Base-by-base conservation (phyloP, 1,140 invertebrate genomes). In the Oscheius sp. region DNA sequence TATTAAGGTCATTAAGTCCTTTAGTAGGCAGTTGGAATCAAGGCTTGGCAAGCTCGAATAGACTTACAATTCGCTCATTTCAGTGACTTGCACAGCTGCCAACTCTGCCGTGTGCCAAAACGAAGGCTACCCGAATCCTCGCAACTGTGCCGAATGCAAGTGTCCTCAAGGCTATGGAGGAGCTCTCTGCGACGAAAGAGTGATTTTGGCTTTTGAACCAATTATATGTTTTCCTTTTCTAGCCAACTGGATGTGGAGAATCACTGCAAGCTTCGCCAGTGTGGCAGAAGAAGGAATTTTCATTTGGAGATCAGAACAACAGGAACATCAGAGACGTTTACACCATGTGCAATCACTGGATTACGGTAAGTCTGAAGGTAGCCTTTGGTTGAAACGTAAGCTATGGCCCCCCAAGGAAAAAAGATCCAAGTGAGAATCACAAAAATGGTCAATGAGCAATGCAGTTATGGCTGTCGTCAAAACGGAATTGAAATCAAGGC, bases 111-210 rank as follows among this genome's bases (percentile, higher is more conserved):
- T 15, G 13, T 71, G 69, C 52, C 52, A 28, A 18, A 71, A 71
- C 29, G 69, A 61, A n/a, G 69, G 69, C 0, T 18, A 3, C 10
- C 1, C 69, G 1, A 71, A 71, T 26, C 69, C 69, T 15, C n/a
- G n/a, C 1, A 64, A 71, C n/a, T 71, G 69, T 4, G n/a, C 38
- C 18, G 31, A 1, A 31, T 71, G 69, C 29, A 64, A 35, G 29
- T 71, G 69, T 34, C 69, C 69, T 18, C 38, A 26, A 15, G 69
- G 69, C 20, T 71, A 61, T 34, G 69, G 59, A 31, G 69, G 69
- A 64, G 26, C 45, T 2, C n/a, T 64, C 4, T 71, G 69, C 26
- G 29, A 34, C 15, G 29, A 71, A 34, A 63, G 62, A 61, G 38
- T 58, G 64, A 58, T 34, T 35, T 52, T 10, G 10, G 28, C 0